phyloP scores from a whole-genome alignment of 2,113 vertebrate genomes.

The Tiliqua scincoides region DNA sequence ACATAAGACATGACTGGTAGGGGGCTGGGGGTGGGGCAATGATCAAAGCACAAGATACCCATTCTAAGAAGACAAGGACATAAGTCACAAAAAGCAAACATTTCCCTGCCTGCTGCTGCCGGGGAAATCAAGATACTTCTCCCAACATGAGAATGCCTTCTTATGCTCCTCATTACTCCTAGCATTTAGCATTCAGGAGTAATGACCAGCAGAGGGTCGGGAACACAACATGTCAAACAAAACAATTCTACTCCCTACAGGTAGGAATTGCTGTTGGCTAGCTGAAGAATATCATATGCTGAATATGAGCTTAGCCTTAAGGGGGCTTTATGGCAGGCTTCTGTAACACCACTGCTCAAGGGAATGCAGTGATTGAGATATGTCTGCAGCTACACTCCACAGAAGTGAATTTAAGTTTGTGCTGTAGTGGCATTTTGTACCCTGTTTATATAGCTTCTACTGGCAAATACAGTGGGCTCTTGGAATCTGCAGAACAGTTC shows the following conservation, averaged over 20 bases:
- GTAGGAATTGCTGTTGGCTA: slow-evolving; percentile 27
- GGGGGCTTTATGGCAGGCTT: not conserved
- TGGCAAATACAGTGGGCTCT: too few relatives aligned
- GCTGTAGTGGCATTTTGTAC: slow-evolving; percentile 36
- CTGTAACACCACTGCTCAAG: slow-evolving; percentile 25
- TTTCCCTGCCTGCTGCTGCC: not conserved
- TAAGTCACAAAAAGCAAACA: not conserved
- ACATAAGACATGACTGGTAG: not conserved
- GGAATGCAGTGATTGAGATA: slow-evolving; percentile 23
- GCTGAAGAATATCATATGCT: slow-evolving; percentile 15
- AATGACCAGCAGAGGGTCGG: not conserved
- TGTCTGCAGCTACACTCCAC: not conserved
- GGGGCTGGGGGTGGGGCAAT: not conserved
- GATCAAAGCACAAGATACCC: not conserved
- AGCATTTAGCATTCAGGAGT: not conserved
- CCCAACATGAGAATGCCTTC: not conserved
- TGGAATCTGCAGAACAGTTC: too few relatives aligned
- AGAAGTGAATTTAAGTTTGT: slow-evolving; percentile 19
- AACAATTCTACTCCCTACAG: slow-evolving; percentile 11
- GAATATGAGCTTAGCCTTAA: not conserved
- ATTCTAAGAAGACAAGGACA: not conserved
- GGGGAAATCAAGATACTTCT: not conserved
- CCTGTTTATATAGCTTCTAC: too few relatives aligned
- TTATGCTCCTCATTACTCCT: not conserved
- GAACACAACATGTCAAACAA: not conserved